Conservation (phyloP, 2,888 invertebrate species). For the Eupithecia centaureata region DNA sequence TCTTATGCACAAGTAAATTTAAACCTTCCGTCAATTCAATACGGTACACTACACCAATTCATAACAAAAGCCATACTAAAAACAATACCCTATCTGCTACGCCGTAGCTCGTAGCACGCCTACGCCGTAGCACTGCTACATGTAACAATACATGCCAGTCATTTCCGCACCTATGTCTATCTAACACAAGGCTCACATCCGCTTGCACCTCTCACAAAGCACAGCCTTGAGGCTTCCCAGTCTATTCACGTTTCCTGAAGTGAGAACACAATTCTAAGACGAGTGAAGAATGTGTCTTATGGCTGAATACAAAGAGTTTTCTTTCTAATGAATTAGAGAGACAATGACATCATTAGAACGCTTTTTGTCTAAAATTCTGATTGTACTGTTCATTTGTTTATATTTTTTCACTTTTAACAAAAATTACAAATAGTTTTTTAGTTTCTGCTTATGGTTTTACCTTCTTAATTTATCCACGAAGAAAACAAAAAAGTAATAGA, state of each 20-base stretch:
- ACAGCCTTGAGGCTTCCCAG: slow-evolving; percentile 7
- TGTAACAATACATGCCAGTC: slow-evolving; percentile 1
- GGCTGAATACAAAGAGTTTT: not conserved
- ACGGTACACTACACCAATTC: not conserved
- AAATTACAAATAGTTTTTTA: not conserved
- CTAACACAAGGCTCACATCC: slow-evolving; percentile 16
- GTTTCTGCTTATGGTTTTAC: not conserved
- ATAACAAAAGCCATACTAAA: not conserved
- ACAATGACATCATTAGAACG: not conserved
- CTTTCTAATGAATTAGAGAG: not conserved
- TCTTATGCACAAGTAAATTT: not conserved
- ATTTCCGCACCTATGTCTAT: slow-evolving; percentile 6
- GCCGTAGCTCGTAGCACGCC: not conserved
- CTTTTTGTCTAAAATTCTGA: too few relatives aligned
- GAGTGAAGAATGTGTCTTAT: not conserved
- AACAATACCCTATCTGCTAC: not conserved
- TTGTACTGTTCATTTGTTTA: too few relatives aligned
- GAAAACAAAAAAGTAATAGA: too few relatives aligned
- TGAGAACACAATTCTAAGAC: slow-evolving; percentile 5
- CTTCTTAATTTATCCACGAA: too few relatives aligned
- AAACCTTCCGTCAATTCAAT: not conserved
- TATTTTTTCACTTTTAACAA: too few relatives aligned
- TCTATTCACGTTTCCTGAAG: slow-evolving; percentile 5
- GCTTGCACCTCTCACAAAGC: slow-evolving; percentile 26
- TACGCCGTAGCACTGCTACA: slow-evolving; percentile 16